These are phyloP conservation scores for Exephanes ischioxanthus DNA, from an alignment of 2,888 invertebrate genomes.

Conservation along the genomic window DNA sequence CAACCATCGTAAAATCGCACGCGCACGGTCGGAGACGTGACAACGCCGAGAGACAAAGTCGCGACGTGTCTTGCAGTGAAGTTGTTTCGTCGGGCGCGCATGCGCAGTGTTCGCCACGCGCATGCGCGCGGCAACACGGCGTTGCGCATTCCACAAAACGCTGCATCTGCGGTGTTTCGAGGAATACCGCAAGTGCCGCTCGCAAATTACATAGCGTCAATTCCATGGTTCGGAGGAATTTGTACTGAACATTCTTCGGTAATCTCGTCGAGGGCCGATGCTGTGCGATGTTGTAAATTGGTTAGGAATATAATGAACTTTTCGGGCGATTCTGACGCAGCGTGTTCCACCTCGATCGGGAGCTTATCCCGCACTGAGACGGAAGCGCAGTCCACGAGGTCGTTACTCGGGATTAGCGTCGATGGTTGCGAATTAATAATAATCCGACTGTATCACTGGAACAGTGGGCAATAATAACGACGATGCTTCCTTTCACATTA, in stretches of 20 bases:
- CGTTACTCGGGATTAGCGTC: too few relatives aligned
- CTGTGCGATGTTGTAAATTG: neutral
- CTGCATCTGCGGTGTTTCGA: neutral
- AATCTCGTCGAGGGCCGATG: neutral
- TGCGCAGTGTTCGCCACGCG: slow-evolving; percentile 3
- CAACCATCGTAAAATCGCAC: neutral
- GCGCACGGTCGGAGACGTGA: slow-evolving; percentile 18
- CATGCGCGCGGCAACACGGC: slow-evolving; percentile 14
- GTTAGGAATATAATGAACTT: neutral
- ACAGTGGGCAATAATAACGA: too few relatives aligned
- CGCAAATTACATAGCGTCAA: neutral
- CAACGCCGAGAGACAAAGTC: slow-evolving; percentile 27
- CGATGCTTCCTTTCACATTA: too few relatives aligned
- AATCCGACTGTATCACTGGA: too few relatives aligned
- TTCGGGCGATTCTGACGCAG: neutral
- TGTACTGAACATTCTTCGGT: neutral
- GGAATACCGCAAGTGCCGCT: neutral
- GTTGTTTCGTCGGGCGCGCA: neutral
- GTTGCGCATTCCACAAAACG: slow-evolving; percentile 17
- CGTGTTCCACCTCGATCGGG: too few relatives aligned
- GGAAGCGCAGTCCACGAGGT: too few relatives aligned
- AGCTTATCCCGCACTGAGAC: too few relatives aligned
- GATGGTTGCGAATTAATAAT: too few relatives aligned
- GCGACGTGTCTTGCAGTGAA: slow-evolving; percentile 10
- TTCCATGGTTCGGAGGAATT: neutral